These are phyloP conservation scores for Drosophila nannoptera DNA, from an alignment of 1,140 invertebrate species.

Conservation along the genomic window DNA sequence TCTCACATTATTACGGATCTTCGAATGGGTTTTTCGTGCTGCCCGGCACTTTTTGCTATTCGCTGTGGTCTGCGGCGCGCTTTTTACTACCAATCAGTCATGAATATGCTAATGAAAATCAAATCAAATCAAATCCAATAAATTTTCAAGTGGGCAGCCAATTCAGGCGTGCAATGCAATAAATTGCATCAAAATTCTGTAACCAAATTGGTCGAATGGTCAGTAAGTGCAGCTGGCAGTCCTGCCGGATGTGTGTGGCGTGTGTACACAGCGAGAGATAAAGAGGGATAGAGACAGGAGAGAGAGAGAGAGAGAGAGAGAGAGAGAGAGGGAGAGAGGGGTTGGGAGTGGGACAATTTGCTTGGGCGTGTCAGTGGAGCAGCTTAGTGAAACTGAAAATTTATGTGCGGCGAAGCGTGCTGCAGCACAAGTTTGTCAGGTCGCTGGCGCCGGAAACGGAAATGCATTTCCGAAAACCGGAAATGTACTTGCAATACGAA, in stretches of 20 bases:
- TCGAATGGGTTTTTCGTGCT: no score
- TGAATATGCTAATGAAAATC: conserved; percentile 72
- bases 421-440: conserved; percentile 28
- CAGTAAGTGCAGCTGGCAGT: conserved; percentile 66
- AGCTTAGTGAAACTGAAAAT: conserved; percentile 67
- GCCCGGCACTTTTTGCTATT: no score
- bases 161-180: conserved; percentile 53
- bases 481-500: conserved; percentile 65
- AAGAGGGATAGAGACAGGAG: neutral
- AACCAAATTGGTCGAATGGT: conserved; percentile 73
- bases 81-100: conserved; percentile 44
- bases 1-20: no score
- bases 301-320: neutral
- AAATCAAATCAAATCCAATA: conserved; percentile 63
- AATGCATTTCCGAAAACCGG: conserved; percentile 74
- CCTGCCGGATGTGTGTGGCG: conserved; percentile 17
- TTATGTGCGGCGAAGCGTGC: conserved; percentile 47
- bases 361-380: conserved; percentile 20
- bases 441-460: conserved; percentile 55
- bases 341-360: neutral
- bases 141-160: conserved; percentile 58
- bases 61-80: conserved; percentile 16
- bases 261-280: conserved; percentile 4
- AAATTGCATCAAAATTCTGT: conserved; percentile 69
- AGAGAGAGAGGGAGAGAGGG: conserved; percentile 1